Evolutionary conservation across 2,888 invertebrate species (phyloP).

Genomic region (Crossocerus cetratus): DNA sequence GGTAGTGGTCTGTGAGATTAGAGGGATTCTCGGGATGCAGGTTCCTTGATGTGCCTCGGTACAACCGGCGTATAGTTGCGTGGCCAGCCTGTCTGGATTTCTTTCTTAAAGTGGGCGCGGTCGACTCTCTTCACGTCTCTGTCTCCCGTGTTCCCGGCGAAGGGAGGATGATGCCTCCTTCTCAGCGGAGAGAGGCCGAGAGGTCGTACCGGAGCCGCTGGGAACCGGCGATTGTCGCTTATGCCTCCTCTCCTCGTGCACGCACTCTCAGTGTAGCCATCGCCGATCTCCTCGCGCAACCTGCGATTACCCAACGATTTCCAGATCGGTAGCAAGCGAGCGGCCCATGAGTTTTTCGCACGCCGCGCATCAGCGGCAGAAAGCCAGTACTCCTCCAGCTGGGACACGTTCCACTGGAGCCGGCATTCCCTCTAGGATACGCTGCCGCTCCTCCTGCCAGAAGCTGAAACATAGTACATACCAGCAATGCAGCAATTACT

Average conservation of each 20-base stretch:
- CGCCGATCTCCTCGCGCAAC: constrained; percentile 48
- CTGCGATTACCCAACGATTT: constrained; percentile 62
- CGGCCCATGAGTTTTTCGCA: constrained; percentile 57
- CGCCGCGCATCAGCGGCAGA: constrained; percentile 49
- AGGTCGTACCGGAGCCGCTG: constrained; percentile 68
- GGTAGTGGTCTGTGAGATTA: too few species aligned
- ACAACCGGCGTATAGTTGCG: constrained; percentile 24
- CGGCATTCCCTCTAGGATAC: not conserved
- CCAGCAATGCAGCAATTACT: too few species aligned
- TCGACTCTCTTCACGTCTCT: constrained; percentile 32
- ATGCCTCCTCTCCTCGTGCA: constrained; percentile 48
- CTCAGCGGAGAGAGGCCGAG: constrained; percentile 64
- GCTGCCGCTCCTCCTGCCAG: not conserved
- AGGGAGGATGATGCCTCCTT: constrained; percentile 24
- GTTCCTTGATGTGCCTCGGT: constrained; percentile 14
- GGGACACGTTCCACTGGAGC: constrained; percentile 40
- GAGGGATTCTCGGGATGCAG: too few species aligned
- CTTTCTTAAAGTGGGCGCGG: constrained; percentile 71
- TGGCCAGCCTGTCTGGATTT: constrained; percentile 56
- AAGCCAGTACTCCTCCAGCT: constrained; percentile 20
- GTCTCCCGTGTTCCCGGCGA: constrained; percentile 20
- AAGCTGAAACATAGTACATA: not conserved
- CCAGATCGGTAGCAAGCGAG: constrained; percentile 61
- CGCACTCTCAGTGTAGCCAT: constrained; percentile 15
- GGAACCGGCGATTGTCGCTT: constrained; percentile 72